Evolutionary conservation across 2,888 invertebrate species (phyloP), one percentile per base, ranked within the genome.

Genomic region (Laothoe populi): DNA sequence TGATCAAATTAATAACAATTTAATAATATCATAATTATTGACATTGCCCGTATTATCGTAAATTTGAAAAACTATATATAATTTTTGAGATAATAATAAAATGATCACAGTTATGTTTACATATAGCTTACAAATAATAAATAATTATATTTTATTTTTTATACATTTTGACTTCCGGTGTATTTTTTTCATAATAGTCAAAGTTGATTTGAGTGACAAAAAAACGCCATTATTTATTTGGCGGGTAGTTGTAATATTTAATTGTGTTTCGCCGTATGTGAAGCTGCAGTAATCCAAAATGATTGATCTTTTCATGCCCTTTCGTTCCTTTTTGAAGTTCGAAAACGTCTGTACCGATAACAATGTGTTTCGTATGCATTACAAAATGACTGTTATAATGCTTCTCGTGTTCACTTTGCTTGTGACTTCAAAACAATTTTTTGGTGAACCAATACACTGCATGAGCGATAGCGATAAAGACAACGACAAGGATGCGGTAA

Each of bases 381-480:
- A 96, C 79, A 95, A 95, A 79, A 92, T 95, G 40, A 96, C 96
- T 0, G 95, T 96, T 58, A 93, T 96, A 59, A 93, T 97, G 77
- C 86, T 97, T 64, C 87, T 97, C 45, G 94, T 95, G 24, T 96
- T 96, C 84, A 95, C 96, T 0, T 87, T 97, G 73, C 81, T 97
- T 72, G 94, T 97, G 49, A 96, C 96, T 24, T 95, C 96, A 13
- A 96, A 96, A 75, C 96, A 97, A 83, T 97, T 96, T 87, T 97
- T 97, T 73, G 97, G 97, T 0, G 96, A 97, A 73, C 97, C 97
- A 0, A 97, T 98, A 60, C 94, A 96, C 73, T 97, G 97, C 82
- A 93, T 95, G 79, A 90, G 92, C 5, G 90, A 93, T 45, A 84
- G 86, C 53, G 87, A 87, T 16, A 88, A 92, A 57, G 82, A 86